Base-by-base conservation (phyloP, 1,140 invertebrate genomes). In the Eurosta solidaginis region DNA sequence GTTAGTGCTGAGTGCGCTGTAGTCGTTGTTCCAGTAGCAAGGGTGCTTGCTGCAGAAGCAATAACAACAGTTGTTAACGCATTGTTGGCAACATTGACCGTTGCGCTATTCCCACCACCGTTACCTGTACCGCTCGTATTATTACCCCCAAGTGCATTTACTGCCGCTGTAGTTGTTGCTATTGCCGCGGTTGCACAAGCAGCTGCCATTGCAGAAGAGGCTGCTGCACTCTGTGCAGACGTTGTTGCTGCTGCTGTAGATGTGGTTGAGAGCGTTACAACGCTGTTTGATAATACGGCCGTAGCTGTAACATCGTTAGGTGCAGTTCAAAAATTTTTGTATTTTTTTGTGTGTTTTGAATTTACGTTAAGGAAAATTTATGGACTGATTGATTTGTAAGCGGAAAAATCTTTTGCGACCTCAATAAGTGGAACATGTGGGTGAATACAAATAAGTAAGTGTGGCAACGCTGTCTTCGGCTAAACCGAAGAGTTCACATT, bases 131-230 rank as follows among this genome's bases (percentile, higher is more conserved):
- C 80, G 20, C 45, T 27, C 17, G 22, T 9, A 29, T 45, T 47
- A 22, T 79, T 74, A 27, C 40, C 73, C 10, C 73, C 50, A 50
- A 29, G 59, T 9, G 59, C 59, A 68, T 68, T 68, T 7, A 68
- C 45, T 25, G 42, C 78, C 6, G 76, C 59, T 7, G 33, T 68
- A 10, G 59, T 68, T 68, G 84, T 83, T 22, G 83, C 83, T 78
- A 76, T 49, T 49, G 84, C 85, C 36, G 83, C 85, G 17, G 84
- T 36, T 78, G 74, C 47, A 50, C 77, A 74, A 78, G 78, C 79
- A 22, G 76, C 73, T 29, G 79, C 84, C 5, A 85, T 84, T 12
- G 83, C 84, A 1, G 84, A 86, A 27, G 84, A 82, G 40, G 85
- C 81, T 75, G 84, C 86, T 63, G 73, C 63, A 80, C 47, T 52